Evolutionary conservation across 2,797 vertebrate species (phyloP).

Genomic region (Eupleurogrammus muticus): DNA sequence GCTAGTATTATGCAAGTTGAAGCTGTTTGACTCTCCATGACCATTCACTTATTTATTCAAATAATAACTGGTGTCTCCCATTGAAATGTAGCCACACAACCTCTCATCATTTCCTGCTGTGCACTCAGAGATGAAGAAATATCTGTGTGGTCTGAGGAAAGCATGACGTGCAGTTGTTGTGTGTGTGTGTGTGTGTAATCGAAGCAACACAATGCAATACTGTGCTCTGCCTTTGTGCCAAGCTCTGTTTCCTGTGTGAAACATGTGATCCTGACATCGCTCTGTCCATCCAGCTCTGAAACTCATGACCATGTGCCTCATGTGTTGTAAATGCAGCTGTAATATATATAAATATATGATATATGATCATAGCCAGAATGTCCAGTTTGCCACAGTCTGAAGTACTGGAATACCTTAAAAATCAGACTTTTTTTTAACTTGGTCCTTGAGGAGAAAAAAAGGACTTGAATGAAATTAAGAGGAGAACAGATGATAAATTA

Average conservation of each 20-base stretch:
- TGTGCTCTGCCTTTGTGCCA: constrained; percentile 19
- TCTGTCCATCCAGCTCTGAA: constrained; percentile 4
- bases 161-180: constrained; percentile 25
- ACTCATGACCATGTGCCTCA: constrained; percentile 36
- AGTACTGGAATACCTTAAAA: too few species aligned
- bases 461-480: too few species aligned
- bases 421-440: too few species aligned
- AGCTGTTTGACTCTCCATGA: constrained; percentile 8
- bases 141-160: not conserved
- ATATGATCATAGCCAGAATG: not conserved
- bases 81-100: not conserved
- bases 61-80: not conserved
- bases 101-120: not conserved
- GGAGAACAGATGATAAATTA: too few species aligned
- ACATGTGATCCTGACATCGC: constrained; percentile 50
- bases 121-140: constrained; percentile 3
- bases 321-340: constrained; percentile 8
- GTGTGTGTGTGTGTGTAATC: not conserved
- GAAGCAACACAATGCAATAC: constrained; percentile 16
- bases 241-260: constrained; percentile 38
- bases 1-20: not conserved
- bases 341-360: too few species aligned
- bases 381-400: not conserved
- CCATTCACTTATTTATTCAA: not conserved
- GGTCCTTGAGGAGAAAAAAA: too few species aligned